Evolutionary conservation across 2,797 vertebrate genomes (phyloP), one percentile per base, ranked within the genome.

Genomic region (Ibycter americanus): DNA sequence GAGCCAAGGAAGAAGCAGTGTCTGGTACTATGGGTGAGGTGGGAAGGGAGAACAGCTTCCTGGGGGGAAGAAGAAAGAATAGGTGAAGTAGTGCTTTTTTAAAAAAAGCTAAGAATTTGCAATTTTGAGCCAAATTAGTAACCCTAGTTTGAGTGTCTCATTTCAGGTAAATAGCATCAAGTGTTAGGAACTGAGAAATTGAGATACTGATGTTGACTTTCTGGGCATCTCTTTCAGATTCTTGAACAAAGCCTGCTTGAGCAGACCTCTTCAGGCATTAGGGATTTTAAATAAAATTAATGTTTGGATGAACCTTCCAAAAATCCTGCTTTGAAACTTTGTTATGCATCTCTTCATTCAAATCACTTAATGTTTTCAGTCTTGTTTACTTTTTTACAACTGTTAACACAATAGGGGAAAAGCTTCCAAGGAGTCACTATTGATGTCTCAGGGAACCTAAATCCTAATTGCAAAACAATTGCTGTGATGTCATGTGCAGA

Each of bases 331-430:
- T 89, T 93, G 68, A 78, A 81, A 79, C 52, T 84, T 87, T 83
- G 36, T 92, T 90, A 59, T 56, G 36, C 21, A 58, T 94, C 25
- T 88, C 36, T 94, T 90, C 55, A 90, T 94, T 94, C 58, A 95
- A 90, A 76, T 83, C 20, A 25, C 80, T 87, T 93, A 17, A 36
- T 93, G 56, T 87, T 96, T 96, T 92, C 67, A 89, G 27, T 92
- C 81, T 89, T 85, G 59, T 93, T 96, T 91, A 83, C 81, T 84
- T 89, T 63, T 94, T 93, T 51, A 52, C 74, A 93, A 88, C 91
- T 95, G 93, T 86, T 93, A 94, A 84, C 78, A 96, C 93, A 96
- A 95, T 96, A 88, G 91, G 68, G 73, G 36, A 76, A 84, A 82
- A 93, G 89, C 68, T 93, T 96, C 97, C 91, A 96, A 94, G 71